Percentiles rank a stretch among this genome's conserved stretches.
Evolutionary conservation across 2,888 invertebrate species (phyloP).

Genomic region (Margaritifera margaritifera): DNA sequence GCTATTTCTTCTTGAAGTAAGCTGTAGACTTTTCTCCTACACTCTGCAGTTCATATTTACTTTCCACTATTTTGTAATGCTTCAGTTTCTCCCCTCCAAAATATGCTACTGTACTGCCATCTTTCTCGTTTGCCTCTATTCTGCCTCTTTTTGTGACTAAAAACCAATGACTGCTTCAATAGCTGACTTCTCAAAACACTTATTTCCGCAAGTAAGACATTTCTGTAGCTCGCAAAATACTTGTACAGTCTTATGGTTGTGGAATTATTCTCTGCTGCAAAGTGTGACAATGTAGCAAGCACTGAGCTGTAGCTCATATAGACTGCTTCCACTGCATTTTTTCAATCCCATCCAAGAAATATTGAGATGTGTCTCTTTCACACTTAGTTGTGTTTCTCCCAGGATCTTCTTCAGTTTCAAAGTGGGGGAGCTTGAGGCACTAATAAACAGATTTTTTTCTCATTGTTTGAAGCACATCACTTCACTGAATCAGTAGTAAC

Average conservation of each 20-base stretch:
- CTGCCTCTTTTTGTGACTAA: too few relatives aligned
- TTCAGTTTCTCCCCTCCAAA: too few relatives aligned
- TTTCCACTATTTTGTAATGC: too few relatives aligned
- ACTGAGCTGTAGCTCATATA: conserved; percentile 25
- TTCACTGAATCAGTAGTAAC: conserved; percentile 30
- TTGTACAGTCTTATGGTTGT: conserved; percentile 22
- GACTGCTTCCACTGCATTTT: conserved; percentile 30
- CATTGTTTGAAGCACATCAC: conserved; percentile 20
- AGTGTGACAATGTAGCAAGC: conserved; percentile 22
- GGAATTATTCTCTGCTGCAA: conserved; percentile 24
- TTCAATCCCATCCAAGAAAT: conserved; percentile 33
- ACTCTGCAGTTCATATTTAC: too few relatives aligned
- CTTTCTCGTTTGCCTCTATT: too few relatives aligned
- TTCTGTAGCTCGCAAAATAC: conserved; percentile 28
- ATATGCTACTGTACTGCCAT: too few relatives aligned
- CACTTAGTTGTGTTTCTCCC: conserved; percentile 25
- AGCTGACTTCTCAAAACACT: conserved; percentile 18
- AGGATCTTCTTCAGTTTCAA: conserved; percentile 22
- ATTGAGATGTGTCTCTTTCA: conserved; percentile 33
- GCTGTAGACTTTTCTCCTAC: too few relatives aligned
- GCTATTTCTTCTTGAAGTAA: too few relatives aligned
- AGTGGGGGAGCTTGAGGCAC: conserved; percentile 23
- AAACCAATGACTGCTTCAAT: too few relatives aligned
- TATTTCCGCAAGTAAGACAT: conserved; percentile 13
- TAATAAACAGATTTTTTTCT: conserved; percentile 34